These are phyloP conservation scores for Eupristina koningsbergeri DNA, from an alignment of 1,140 invertebrate genomes.

Conservation along the genomic window DNA sequence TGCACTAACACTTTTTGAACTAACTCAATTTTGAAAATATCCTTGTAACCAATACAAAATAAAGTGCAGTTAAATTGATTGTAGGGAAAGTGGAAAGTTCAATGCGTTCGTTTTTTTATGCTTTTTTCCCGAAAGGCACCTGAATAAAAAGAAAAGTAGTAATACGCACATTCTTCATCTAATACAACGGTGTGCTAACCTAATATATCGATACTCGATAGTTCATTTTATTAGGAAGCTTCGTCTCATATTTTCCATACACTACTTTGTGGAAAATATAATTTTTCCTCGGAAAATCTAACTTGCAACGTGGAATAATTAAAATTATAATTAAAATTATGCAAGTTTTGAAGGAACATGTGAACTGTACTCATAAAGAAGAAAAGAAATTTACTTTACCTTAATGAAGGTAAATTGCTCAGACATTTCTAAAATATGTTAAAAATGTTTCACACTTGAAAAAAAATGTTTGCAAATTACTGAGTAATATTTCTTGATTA, in stretches of 20 bases:
- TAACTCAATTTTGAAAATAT: not conserved
- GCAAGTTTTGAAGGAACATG: not conserved
- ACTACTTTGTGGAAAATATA: no score
- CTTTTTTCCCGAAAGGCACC: not conserved
- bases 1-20: not conserved
- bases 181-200: slow-evolving; percentile 35
- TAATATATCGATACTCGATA: not conserved
- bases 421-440: not conserved
- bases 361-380: not conserved
- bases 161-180: slow-evolving; percentile 19
- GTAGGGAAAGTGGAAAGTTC: slow-evolving; percentile 30
- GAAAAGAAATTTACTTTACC: not conserved
- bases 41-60: slow-evolving; percentile 40
- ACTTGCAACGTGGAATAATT: not conserved
- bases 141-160: slow-evolving; percentile 22
- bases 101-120: not conserved
- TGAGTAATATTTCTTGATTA: not conserved
- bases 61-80: not conserved
- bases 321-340: slow-evolving; percentile 41
- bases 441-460: not conserved
- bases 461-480: not conserved
- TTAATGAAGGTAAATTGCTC: not conserved
- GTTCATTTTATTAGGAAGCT: not conserved
- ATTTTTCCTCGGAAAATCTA: no score
- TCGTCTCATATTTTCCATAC: no score